These are phyloP conservation scores for Anorthoa munda DNA, from an alignment of 2,888 invertebrate genomes.

Conservation along the genomic window DNA sequence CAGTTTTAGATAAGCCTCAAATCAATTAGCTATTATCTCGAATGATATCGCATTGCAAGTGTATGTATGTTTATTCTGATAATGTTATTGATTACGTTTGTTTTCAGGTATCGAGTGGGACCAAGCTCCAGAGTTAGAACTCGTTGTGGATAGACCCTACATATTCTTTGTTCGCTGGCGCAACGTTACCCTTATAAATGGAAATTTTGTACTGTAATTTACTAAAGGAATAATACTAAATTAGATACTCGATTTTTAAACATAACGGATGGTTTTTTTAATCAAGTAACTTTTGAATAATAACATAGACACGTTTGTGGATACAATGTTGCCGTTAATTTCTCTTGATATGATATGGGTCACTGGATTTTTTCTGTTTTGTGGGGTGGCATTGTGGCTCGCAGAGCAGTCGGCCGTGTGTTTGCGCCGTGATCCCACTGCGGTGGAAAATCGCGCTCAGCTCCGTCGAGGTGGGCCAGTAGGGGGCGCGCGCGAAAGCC, in stretches of 20 bases:
- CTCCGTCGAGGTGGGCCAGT: conserved; percentile 72
- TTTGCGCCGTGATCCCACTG: conserved; percentile 68
- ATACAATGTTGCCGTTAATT: conserved; percentile 26
- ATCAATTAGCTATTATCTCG: conserved; percentile 48
- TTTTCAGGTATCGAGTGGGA: conserved; percentile 87
- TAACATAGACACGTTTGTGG: background rate
- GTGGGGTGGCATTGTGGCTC: conserved; percentile 37
- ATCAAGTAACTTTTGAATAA: background rate
- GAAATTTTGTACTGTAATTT: conserved; percentile 83
- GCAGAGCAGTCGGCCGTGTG: conserved; percentile 67
- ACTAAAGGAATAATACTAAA: conserved; percentile 13
- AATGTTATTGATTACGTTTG: conserved; percentile 39
- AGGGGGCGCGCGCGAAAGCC: conserved; percentile 73
- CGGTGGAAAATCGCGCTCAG: conserved; percentile 72
- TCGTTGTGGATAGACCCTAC: conserved; percentile 83
- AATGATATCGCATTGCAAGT: conserved; percentile 39
- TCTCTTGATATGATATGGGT: conserved; percentile 31
- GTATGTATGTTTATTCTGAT: conserved; percentile 20
- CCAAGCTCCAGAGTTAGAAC: conserved; percentile 77
- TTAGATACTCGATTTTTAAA: conserved; percentile 20
- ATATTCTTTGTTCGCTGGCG: conserved; percentile 86
- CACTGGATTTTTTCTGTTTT: conserved; percentile 22
- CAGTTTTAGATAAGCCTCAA: conserved; percentile 41
- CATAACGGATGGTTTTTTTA: background rate
- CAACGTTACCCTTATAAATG: conserved; percentile 83